Evolutionary conservation across 37 sponge, comb jelly and placozoan species (phyloP), one percentile per base, ranked within the genome.

Genomic region (Diacarnus erythraeanus): DNA sequence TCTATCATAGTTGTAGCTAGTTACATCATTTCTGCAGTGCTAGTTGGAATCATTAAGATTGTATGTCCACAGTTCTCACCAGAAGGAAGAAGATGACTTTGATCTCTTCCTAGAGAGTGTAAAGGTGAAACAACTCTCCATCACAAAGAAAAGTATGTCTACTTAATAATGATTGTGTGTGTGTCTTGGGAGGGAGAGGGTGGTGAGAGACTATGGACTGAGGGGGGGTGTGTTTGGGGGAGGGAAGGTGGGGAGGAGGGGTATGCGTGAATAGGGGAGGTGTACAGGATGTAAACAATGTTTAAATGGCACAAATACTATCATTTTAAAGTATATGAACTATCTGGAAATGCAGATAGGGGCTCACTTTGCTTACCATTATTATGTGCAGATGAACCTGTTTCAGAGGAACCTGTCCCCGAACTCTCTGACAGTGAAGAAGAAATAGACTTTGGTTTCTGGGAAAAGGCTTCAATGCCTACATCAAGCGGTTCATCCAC

Each of bases 61-160:
- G 57, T 56, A 20, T 21, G 18, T 56, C 57, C 57, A 15, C 57
- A 23, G 26, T 27, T 63, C 64, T 8, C 6, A 27, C 17, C 64
- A 63, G 64, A 63, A 27, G 64, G 26, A 2, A 26, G 42, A 75
- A 3, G 84, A 83, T 30, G 85, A 84, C 31, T 84, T 84, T 77
- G 85, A 84, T 30, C 41, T 67, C 58, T 84, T 84, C 41, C 47
- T 84, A 5, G 76, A 84, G 71, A 84, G 54, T 42, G 78, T 84
- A 22, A 76, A 84, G 40, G 85, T 77, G 0, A 76, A 66, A 31
- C 72, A 66, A 44, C 65, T 61, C 34, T 64, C 82, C 42, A 3
- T 73, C 43, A 72, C 82, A 5, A 59, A 27, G 3, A 74, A 51
- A 3, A 30, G 51, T 10, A 17, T 38, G 41, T 59, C 23, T 37